These are phyloP conservation scores for Leiothrix lutea DNA, from an alignment of 2,113 vertebrate genomes.

Conservation along the genomic window DNA sequence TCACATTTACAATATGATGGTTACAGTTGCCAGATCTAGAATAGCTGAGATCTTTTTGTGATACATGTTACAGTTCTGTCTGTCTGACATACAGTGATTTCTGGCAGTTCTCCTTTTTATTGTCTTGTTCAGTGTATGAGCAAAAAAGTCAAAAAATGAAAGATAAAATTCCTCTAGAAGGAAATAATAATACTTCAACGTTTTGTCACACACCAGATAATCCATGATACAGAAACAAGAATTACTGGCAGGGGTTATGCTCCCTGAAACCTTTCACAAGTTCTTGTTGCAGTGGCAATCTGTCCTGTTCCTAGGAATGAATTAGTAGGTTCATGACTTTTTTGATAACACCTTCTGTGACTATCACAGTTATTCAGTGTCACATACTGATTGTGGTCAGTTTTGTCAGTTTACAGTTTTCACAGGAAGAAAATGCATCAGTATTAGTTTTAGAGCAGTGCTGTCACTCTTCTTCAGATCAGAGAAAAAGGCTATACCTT, in stretches of 20 bases:
- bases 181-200: background rate
- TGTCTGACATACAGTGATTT: background rate
- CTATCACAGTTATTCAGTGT: background rate
- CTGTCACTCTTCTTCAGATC: background rate
- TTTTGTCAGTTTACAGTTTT: no score
- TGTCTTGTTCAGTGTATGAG: background rate
- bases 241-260: background rate
- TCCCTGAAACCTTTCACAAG: background rate
- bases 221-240: background rate
- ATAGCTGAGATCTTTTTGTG: background rate
- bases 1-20: background rate
- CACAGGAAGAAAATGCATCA: background rate
- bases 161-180: background rate
- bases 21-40: background rate
- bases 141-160: background rate
- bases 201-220: background rate
- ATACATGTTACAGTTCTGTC: background rate
- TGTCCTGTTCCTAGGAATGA: background rate
- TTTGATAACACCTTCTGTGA: background rate
- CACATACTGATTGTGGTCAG: background rate
- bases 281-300: background rate
- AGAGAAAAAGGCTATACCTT: background rate
- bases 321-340: background rate
- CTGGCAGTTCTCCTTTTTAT: background rate
- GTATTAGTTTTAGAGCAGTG: background rate